Base-by-base conservation (phyloP, 2,113 vertebrate genomes). In the Kryptolebias marmoratus region DNA sequence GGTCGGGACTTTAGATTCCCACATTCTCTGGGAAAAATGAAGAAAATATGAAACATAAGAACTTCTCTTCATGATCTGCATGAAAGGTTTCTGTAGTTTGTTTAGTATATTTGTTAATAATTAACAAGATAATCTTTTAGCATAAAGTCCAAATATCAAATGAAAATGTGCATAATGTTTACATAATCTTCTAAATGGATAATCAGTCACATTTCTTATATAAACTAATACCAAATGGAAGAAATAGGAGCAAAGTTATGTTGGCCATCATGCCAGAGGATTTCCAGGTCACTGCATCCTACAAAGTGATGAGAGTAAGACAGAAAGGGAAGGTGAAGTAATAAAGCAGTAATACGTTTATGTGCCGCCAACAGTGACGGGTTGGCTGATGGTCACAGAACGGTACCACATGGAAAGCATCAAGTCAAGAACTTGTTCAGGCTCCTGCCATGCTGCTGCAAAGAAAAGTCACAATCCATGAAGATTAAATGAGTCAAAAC, bases 321-420 rank as follows among this genome's bases (percentile, higher is more conserved):
- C 44, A 66, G 71, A 18, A 54, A 50, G 64, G 63, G 59, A 78
- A 67, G 63, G 53, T 54, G 64, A 78, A 58, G 50, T 48, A 53
- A 57, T 75, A 69, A 79, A 71, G 27, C 31, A 52, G 39, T 61
- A 50, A 47, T 48, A 57, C 16, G 54, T 67, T 18, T 53, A 83
- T 28, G 69, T 36, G 39, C 49, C 55, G 27, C 42, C 16, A 27
- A 36, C 39, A 50, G 22, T 9, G 27, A 32, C 48, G 68, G 64
- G 44, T 78, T 71, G 62, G 2, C 50, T 11, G 50, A 61, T 22
- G 52, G 52, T 54, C 15, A 36, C 11, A 18, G 30, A 10, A 14
- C 4, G 31, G 10, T 27, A 27, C 52, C 4, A 11, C 22, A 60
- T 4, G 28, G 8, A 3, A n/a, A 13, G 13, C 13, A 27, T 61